Percentiles rank a stretch among this genome's conserved stretches.
These are phyloP conservation scores for Spatula clypeata DNA, from an alignment of 2,797 vertebrate genomes.

Conservation along the genomic window DNA sequence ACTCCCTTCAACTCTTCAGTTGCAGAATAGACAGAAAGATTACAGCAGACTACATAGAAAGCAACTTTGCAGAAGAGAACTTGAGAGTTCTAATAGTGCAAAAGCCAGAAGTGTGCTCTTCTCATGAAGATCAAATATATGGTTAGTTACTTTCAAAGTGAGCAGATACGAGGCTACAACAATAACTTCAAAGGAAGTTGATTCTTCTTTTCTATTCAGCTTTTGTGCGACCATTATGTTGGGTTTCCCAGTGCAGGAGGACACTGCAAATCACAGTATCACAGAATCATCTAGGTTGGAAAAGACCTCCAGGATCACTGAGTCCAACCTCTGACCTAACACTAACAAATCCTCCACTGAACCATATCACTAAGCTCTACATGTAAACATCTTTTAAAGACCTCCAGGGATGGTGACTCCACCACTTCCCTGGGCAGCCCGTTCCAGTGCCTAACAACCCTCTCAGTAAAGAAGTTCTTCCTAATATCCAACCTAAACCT, in stretches of 20 bases:
- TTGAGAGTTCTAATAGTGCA: background rate
- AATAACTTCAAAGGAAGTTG: background rate
- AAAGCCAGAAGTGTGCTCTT: background rate
- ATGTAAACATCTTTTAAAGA: too few species aligned
- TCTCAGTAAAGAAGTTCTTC: too few species aligned
- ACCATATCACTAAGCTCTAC: too few species aligned
- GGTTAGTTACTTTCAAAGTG: background rate
- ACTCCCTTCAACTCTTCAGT: background rate
- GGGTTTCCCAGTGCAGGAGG: background rate
- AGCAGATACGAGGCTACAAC: background rate
- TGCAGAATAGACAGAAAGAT: background rate
- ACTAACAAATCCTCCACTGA: too few species aligned
- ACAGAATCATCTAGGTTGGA: too few species aligned
- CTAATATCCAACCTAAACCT: too few species aligned
- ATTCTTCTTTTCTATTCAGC: background rate
- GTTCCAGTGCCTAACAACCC: too few species aligned
- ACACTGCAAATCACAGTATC: too few species aligned
- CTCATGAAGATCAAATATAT: background rate
- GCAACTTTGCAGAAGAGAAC: background rate
- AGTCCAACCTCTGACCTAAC: too few species aligned
- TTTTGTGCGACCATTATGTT: background rate
- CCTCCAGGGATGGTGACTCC: too few species aligned
- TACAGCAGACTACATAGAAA: background rate
- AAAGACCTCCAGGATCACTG: too few species aligned
- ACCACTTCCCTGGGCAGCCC: too few species aligned